These are phyloP conservation scores for Drosophila lacicola DNA, from an alignment of 2,888 invertebrate species.

Conservation along the genomic window DNA sequence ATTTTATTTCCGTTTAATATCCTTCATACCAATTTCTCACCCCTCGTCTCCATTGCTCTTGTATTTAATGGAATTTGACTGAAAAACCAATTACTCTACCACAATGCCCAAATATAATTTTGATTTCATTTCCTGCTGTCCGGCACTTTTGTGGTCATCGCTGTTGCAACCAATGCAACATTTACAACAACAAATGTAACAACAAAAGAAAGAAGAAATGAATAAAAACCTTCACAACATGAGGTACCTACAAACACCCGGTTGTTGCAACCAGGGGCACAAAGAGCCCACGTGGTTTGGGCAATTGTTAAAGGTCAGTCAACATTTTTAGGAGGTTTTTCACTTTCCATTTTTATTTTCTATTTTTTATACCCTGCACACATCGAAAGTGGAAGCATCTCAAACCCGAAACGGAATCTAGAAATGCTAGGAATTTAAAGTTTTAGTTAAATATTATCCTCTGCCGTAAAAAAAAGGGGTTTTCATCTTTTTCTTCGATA, in stretches of 20 bases:
- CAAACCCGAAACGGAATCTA: too few relatives aligned
- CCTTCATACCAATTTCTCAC: slow-evolving; percentile 13
- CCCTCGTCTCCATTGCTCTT: not conserved
- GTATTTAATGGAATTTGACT: slow-evolving; percentile 59
- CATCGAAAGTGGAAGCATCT: too few relatives aligned
- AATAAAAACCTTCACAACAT: slow-evolving; percentile 34
- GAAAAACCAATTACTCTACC: slow-evolving; percentile 74
- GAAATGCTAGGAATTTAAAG: too few relatives aligned
- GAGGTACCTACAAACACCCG: slow-evolving; percentile 21
- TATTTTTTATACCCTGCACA: slow-evolving; percentile 1
- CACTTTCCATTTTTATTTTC: slow-evolving; percentile 56
- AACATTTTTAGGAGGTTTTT: slow-evolving; percentile 64
- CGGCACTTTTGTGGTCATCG: slow-evolving; percentile 68
- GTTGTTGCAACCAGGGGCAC: slow-evolving; percentile 41
- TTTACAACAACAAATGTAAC: slow-evolving; percentile 41
- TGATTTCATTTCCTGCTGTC: slow-evolving; percentile 66
- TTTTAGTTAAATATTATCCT: too few relatives aligned
- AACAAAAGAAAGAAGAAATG: slow-evolving; percentile 23
- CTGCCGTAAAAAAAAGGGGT: too few relatives aligned
- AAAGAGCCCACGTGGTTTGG: slow-evolving; percentile 60
- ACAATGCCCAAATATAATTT: slow-evolving; percentile 75
- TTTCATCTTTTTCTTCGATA: not conserved
- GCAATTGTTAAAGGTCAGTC: slow-evolving; percentile 71
- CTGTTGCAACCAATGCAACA: slow-evolving; percentile 57
- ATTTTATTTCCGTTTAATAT: slow-evolving; percentile 38